A percentile compares a stretch with the other conserved stretches of the same genome.
Conservation (phyloP, 2,797 vertebrate genomes). For the Mus spretus region DNA sequence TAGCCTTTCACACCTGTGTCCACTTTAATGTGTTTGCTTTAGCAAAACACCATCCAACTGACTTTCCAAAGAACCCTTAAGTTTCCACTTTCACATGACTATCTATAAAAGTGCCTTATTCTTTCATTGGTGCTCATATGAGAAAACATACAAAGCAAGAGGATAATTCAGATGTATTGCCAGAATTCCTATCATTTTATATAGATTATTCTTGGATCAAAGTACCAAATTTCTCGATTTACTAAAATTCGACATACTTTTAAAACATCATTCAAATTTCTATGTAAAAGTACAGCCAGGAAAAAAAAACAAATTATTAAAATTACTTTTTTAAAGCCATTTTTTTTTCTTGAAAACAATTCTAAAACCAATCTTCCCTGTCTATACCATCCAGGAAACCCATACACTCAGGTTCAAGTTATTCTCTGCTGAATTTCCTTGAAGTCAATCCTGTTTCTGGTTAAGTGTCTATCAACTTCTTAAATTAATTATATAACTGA, state of each 20-base stretch:
- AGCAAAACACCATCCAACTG: neutral
- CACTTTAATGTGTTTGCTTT: neutral
- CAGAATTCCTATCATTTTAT: neutral
- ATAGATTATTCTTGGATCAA: neutral
- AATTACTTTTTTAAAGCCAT: neutral
- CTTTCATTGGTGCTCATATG: neutral
- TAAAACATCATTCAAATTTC: neutral
- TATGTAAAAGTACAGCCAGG: neutral
- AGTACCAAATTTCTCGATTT: neutral
- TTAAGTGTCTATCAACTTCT: neutral
- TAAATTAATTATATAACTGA: neutral
- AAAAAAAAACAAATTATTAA: slow-evolving; percentile 17
- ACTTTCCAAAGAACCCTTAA: neutral
- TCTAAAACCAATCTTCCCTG: slow-evolving; percentile 50
- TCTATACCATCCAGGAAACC: neutral
- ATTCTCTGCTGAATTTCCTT: neutral
- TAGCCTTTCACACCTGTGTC: neutral
- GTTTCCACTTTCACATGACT: neutral
- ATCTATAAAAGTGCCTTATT: neutral
- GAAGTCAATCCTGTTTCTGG: neutral
- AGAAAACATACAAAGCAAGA: neutral
- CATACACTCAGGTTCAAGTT: neutral
- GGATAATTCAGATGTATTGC: neutral
- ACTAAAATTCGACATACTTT: neutral
- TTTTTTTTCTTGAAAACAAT: slow-evolving; percentile 22